Evolutionary conservation across 2,888 invertebrate genomes (phyloP), one percentile per base, ranked within the genome.

Genomic region (Agrotis exclamationis): DNA sequence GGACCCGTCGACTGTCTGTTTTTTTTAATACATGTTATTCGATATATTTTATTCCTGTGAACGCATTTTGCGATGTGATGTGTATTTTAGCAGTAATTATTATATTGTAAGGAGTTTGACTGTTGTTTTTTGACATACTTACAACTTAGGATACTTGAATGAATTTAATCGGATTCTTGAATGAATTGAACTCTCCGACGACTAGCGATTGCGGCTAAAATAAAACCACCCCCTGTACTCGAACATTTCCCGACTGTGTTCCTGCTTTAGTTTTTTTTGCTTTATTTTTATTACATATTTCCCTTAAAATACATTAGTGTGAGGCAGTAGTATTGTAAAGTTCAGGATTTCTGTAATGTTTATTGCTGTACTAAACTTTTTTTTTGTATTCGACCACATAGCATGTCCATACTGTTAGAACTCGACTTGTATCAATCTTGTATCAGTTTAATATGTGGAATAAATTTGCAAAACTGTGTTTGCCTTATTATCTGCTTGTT

Each of bases 31-130:
- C 95, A 96, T 96, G 96, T 96, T 96, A 96, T 96, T 97, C 97
- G 97, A 97, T 97, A 97, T 97, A 97, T 97, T 97, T 97, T 97
- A 97, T 97, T 97, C 97, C 97, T 97, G 97, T 97, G 97, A 97
- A 97, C 97, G 97, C 97, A 97, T 97, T 97, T 97, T 97, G 97
- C 97, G 97, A 97, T 95, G 95, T 96, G 96, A 96, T 95, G 96
- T 96, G 96, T 97, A 97, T 96, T 96, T 95, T 96, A 97, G 96
- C 96, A 95, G 95, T 96, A 96, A 96, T 96, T 95, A 96, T 96
- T 95, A 96, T 95, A 94, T 95, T 95, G 93, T 96, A 96, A 96
- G 96, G 94, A 96, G 96, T 96, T 96, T 96, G 96, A 96, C 96
- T 96, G 96, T 96, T 96, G 95, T 96, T 96, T 95, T 96, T 96